Conservation (phyloP, 2,888 invertebrate genomes). For the Stenoptilia bipunctidactyla region DNA sequence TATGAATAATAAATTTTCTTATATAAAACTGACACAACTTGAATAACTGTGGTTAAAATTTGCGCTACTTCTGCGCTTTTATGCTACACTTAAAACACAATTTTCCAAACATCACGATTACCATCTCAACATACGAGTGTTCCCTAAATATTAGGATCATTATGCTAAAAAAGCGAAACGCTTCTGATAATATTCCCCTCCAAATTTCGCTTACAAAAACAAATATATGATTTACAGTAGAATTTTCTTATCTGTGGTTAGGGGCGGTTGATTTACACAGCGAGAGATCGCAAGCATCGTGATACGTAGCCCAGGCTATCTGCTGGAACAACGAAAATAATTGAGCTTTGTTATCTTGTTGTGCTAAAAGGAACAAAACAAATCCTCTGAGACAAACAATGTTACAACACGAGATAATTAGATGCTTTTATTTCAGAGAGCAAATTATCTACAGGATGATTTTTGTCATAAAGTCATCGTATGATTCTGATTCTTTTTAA, state of each 20-base stretch:
- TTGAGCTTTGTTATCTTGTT: slow-evolving; percentile 30
- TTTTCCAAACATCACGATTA: too few relatives aligned
- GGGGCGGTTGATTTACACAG: slow-evolving; percentile 60
- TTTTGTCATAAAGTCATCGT: too few relatives aligned
- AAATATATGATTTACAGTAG: slow-evolving; percentile 58
- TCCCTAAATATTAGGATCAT: too few relatives aligned
- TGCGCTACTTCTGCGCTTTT: too few relatives aligned
- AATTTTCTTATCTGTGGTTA: slow-evolving; percentile 48
- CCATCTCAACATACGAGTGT: too few relatives aligned
- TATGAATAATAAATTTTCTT: too few relatives aligned
- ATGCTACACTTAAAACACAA: too few relatives aligned
- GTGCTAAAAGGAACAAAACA: not conserved
- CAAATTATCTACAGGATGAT: too few relatives aligned
- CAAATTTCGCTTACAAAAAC: slow-evolving; percentile 37
- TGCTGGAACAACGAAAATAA: slow-evolving; percentile 31
- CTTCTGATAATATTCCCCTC: slow-evolving; percentile 28
- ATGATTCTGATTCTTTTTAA: too few relatives aligned
- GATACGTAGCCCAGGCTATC: slow-evolving; percentile 20
- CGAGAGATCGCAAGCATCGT: slow-evolving; percentile 25
- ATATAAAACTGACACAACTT: too few relatives aligned
- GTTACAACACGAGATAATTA: not conserved
- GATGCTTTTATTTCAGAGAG: not conserved
- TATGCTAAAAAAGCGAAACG: slow-evolving; percentile 7
- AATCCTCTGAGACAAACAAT: not conserved
- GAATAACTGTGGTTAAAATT: too few relatives aligned